Conservation (phyloP, 2,797 vertebrate genomes). For the Muscicapa striata region DNA sequence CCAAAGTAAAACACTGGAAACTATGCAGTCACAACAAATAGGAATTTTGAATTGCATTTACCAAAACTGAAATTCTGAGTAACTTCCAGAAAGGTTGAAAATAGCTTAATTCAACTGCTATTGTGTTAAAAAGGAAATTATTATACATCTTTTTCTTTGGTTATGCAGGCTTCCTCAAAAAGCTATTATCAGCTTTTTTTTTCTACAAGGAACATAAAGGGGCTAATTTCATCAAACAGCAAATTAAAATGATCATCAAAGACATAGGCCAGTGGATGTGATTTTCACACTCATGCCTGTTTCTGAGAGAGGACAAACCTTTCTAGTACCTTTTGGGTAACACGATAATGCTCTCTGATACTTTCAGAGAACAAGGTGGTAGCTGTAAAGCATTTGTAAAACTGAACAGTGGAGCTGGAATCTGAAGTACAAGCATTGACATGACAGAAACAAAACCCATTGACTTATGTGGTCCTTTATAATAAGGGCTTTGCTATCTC, state of each 20-base stretch:
- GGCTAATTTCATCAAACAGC: background rate
- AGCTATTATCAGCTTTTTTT: background rate
- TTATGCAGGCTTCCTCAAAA: conserved; percentile 2
- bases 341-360: background rate
- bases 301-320: background rate
- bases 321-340: background rate
- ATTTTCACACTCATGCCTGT: background rate
- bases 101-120: background rate
- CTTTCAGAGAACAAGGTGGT: background rate
- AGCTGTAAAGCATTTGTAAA: background rate
- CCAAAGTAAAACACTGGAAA: background rate
- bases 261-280: background rate
- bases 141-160: background rate
- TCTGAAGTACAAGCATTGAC: background rate
- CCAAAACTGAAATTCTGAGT: background rate
- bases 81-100: background rate
- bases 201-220: background rate
- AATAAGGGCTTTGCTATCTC: background rate
- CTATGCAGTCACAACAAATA: background rate
- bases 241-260: background rate
- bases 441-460: background rate
- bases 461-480: background rate
- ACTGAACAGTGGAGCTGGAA: background rate
- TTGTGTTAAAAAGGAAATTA: background rate
- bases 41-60: background rate